Evolutionary conservation across 2,888 invertebrate genomes (phyloP).

Genomic region (Molorchus minor): DNA sequence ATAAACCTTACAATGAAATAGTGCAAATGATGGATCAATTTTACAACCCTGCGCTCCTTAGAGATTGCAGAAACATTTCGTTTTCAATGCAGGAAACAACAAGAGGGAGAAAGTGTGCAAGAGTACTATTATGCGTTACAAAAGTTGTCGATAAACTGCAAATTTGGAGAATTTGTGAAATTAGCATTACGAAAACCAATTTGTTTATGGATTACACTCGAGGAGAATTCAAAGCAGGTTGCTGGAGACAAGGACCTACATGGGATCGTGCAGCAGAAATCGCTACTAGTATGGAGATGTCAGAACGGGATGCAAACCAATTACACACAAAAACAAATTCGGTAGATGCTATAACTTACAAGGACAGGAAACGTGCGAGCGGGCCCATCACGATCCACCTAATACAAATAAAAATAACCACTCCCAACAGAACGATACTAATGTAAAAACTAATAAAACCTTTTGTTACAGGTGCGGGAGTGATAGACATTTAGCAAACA

Average conservation of each 20-base stretch:
- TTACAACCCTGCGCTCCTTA: constrained; percentile 31
- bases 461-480: no score
- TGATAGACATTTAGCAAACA: constrained; percentile 24
- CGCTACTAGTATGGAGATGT: constrained; percentile 44
- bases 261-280: constrained; percentile 42
- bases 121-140: constrained; percentile 42
- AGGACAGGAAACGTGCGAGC: no score
- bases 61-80: constrained; percentile 47
- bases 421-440: no score
- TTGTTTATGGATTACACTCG: constrained; percentile 44
- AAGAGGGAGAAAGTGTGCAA: constrained; percentile 40
- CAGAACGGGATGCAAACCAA: constrained; percentile 39
- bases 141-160: constrained; percentile 38
- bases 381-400: no score
- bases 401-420: no score
- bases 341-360: no score
- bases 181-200: constrained; percentile 47
- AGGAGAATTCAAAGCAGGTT: constrained; percentile 44
- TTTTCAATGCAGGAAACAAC: constrained; percentile 43
- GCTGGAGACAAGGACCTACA: constrained; percentile 42
- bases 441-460: no score
- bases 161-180: constrained; percentile 45
- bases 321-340: no score
- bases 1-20: constrained; percentile 11
- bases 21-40: constrained; percentile 27